Evolutionary conservation across 2,113 vertebrate species (phyloP).

Genomic region (Brachypodius melanocephalos): DNA sequence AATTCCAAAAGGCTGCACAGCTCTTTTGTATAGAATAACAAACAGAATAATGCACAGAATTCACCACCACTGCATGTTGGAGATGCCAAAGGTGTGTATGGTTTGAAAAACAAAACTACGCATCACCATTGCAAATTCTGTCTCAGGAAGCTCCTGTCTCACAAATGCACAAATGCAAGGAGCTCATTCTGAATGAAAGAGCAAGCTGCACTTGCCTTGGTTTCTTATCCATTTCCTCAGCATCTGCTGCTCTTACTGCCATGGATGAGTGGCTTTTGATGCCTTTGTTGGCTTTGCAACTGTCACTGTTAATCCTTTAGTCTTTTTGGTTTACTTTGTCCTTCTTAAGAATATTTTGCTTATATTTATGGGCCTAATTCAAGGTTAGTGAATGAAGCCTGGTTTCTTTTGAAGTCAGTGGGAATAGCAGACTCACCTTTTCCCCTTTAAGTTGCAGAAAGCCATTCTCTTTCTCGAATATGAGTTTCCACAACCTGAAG

Average conservation of each 20-base stretch:
- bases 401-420: not conserved
- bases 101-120: not conserved
- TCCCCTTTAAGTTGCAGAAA: not conserved
- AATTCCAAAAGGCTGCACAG: rapidly evolving
- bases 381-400: not conserved
- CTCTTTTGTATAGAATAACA: not conserved
- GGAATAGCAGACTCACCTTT: not conserved
- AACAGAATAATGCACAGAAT: not conserved
- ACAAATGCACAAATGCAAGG: not conserved
- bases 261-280: not conserved
- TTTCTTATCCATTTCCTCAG: not conserved
- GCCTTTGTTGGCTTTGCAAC: not conserved
- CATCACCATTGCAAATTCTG: not conserved
- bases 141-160: not conserved
- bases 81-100: not conserved
- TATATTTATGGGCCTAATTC: not conserved
- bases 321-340: not conserved
- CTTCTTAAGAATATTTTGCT: constrained; percentile 3
- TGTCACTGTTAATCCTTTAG: constrained; percentile 4
- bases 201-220: not conserved
- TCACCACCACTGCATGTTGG: not conserved
- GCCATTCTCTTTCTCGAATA: not conserved
- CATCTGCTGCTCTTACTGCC: not conserved
- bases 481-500: not conserved
- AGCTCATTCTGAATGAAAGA: not conserved